These are phyloP conservation scores for Dolichallabes microphthalmus DNA, from an alignment of 2,113 vertebrate species.

Conservation along the genomic window DNA sequence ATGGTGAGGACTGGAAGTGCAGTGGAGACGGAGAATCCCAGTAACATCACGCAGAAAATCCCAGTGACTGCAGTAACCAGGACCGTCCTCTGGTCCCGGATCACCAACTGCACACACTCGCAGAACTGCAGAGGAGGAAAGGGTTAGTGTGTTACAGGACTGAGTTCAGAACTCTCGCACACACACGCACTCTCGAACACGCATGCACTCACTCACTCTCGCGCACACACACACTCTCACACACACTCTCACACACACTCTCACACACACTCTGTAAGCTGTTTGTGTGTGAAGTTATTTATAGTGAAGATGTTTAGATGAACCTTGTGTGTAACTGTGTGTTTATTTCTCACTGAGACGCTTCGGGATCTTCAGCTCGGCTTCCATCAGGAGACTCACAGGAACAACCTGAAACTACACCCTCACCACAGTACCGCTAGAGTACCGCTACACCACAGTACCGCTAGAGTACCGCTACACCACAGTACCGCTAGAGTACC, in stretches of 20 bases:
- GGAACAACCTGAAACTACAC: neutral
- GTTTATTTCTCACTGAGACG: too few relatives aligned
- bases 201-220: conserved; percentile 57
- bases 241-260: conserved; percentile 42
- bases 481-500: too few relatives aligned
- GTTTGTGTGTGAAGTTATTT: neutral
- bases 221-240: neutral
- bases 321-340: neutral
- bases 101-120: conserved; percentile 84
- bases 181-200: conserved; percentile 39
- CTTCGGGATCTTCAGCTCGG: neutral
- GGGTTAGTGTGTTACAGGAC: neutral
- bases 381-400: neutral
- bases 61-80: conserved; percentile 77
- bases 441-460: too few relatives aligned
- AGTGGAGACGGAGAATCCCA: conserved; percentile 77
- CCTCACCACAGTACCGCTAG: neutral
- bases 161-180: neutral
- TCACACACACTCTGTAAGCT: conserved; percentile 42
- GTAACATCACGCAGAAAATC: conserved; percentile 75
- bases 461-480: too few relatives aligned
- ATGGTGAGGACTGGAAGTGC: conserved; percentile 80
- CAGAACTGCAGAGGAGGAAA: conserved; percentile 79
- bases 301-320: neutral
- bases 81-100: conserved; percentile 85